These are phyloP conservation scores for Dolomedes plantarius DNA, from an alignment of 2,888 invertebrate species.

Conservation along the genomic window DNA sequence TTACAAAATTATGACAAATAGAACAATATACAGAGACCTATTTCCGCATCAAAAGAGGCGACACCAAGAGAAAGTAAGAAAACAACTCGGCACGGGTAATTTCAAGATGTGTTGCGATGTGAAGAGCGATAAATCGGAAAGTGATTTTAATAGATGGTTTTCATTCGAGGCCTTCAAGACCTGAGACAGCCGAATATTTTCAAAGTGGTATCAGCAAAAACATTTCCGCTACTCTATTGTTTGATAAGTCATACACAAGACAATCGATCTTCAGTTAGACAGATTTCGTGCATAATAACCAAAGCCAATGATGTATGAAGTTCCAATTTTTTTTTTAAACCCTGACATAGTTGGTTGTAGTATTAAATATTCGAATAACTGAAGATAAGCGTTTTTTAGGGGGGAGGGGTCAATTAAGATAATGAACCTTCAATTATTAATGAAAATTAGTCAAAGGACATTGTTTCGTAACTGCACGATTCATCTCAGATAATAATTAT, in stretches of 20 bases:
- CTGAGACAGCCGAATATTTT: conserved; percentile 38
- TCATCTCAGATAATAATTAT: no score
- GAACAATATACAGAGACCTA: background rate
- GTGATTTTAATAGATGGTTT: conserved; percentile 49
- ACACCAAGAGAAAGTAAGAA: background rate
- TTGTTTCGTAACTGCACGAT: no score
- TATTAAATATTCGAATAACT: no score
- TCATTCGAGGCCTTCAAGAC: conserved; percentile 31
- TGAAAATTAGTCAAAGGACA: no score
- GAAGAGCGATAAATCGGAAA: conserved; percentile 47
- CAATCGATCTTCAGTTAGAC: background rate
- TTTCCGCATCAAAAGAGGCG: background rate
- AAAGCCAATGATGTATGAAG: background rate
- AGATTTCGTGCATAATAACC: background rate
- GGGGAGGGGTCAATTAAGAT: no score
- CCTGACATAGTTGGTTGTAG: no score
- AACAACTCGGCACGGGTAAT: conserved; percentile 25
- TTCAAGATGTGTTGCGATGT: conserved; percentile 45
- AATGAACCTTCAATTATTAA: no score
- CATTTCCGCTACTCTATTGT: conserved; percentile 4
- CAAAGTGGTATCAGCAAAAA: background rate
- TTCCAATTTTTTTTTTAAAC: no score
- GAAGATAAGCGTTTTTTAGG: no score
- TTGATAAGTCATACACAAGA: background rate
- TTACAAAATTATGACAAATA: conserved; percentile 18